Base-by-base conservation (phyloP, 2,797 vertebrate species). In the Intellagama lesueurii region DNA sequence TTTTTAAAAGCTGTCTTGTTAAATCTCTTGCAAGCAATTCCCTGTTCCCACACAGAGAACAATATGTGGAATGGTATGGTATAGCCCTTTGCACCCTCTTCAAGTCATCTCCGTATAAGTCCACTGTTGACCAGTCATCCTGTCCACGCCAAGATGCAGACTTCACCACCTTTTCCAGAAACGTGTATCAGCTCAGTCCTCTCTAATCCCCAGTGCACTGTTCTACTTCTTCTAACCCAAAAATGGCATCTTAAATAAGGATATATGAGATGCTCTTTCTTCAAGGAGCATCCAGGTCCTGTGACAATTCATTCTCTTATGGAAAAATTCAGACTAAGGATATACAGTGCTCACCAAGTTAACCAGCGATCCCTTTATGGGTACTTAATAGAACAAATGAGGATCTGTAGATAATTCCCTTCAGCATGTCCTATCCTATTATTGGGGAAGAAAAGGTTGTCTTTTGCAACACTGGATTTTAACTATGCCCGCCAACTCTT, bases 341-440 rank as follows among this genome's bases (percentile, higher is more conserved):
- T 64, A 70, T 81, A 72, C 26, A 87, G 72, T 81, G 26, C 16
- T 28, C 35, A n/a, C 26, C 26, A 73, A n/a, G 26, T 80, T 52
- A 81, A 60, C 16, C 19, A 32, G 30, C 72, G 30, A 68, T 89
- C 85, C 73, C 86, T 81, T 76, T 52, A 91, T 87, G 83, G 81
- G 0, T 0, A 7, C 93, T 90, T 91, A 86, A 82, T 32, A 86
- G 91, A 91, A 66, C 69, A 77, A 89, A 91, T 60, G 12, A 49
- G 80, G 35, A 28, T 81, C 92, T 93, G 87, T 87, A 93, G 90
- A 89, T 83, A 47, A 79, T 88, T 92, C 83, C 64, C 81, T 88
- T 70, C 81, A 88, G 85, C 79, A 84, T 87, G 93, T 84, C 47
- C 85, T 40, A 3, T 69, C 32, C 76, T n/a, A 72, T 85, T 73